Base-by-base conservation (phyloP, 1,140 invertebrate genomes). In the Diabrotica undecimpunctata region DNA sequence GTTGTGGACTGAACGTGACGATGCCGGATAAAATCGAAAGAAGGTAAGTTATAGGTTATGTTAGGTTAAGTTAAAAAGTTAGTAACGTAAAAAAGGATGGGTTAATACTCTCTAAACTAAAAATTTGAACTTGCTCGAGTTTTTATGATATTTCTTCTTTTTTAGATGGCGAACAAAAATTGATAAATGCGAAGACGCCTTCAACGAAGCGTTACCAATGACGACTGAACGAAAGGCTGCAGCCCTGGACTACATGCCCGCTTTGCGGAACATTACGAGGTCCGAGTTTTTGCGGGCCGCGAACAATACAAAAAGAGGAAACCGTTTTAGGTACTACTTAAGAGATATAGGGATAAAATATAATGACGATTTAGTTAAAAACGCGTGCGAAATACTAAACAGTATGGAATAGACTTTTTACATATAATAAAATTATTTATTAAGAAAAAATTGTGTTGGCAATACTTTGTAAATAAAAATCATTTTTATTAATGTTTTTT, bases 281-380 rank as follows among this genome's bases (percentile, higher is more conserved):
- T 76, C 81, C 39, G 86, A 87, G 70, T 81, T 80, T 66, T 68
- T 71, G 10, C 82, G 85, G 68, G 80, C 81, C 6, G 76, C 79
- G 51, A 76, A 65, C 25, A 81, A 78, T 70, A 72, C 66, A 14
- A 85, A 78, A 74, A 80, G 81, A 74, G 84, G 81, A 70, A 87
- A 80, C 77, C 78, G 86, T 53, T 87, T 86, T 74, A 86, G 83
- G 78, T 83, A 87, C 73, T 87, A 87, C 76, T 77, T 87, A 6
- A 68, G 63, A 54, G 66, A 62, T 67, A 62, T 77, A 38, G 70
- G 67, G 41, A 62, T 77, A 10, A 54, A 67, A 66, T 69, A 67
- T 62, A 69, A 70, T 11, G 73, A 79, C 13, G 66, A 25, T 11
- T 53, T 36, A 51, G 64, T 64, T 50, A 70, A 74, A 52, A 65